Evolutionary conservation across 2,797 vertebrate species (phyloP).

Genomic region (Falco novaeseelandiae): DNA sequence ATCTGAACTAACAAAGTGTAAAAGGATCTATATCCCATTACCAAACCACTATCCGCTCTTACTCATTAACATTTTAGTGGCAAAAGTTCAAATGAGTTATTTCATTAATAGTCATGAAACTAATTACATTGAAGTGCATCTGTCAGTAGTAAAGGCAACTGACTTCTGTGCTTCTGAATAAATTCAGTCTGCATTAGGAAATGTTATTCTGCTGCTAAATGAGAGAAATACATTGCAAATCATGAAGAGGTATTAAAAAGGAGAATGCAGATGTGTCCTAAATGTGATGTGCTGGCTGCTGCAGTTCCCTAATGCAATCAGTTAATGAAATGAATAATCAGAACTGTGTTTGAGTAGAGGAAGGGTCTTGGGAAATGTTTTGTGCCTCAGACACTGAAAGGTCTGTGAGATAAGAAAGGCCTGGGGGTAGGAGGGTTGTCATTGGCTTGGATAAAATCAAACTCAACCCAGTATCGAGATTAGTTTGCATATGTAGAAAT

Average conservation of each 20-base stretch:
- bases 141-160: slow-evolving; percentile 25
- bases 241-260: slow-evolving; percentile 30
- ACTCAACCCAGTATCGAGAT: neutral
- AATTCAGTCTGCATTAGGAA: slow-evolving; percentile 23
- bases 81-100: slow-evolving; percentile 70
- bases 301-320: slow-evolving; percentile 12
- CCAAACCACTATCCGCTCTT: neutral
- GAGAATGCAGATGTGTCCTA: slow-evolving; percentile 6
- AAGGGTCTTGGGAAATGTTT: neutral
- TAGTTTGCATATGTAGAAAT: neutral
- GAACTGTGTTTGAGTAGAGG: neutral
- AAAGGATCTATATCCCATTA: slow-evolving; percentile 60
- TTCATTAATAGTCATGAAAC: slow-evolving; percentile 75
- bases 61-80: slow-evolving; percentile 71
- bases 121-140: slow-evolving; percentile 54
- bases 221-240: slow-evolving; percentile 21
- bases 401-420: neutral
- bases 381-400: neutral
- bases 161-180: slow-evolving; percentile 52
- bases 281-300: neutral
- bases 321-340: slow-evolving; percentile 28
- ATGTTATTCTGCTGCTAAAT: slow-evolving; percentile 34
- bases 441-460: neutral
- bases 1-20: slow-evolving; percentile 57
- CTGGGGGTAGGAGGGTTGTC: neutral